Evolutionary conservation across 2,113 vertebrate genomes (phyloP), one percentile per base, ranked within the genome.

Genomic region (Typhlomys cinereus): DNA sequence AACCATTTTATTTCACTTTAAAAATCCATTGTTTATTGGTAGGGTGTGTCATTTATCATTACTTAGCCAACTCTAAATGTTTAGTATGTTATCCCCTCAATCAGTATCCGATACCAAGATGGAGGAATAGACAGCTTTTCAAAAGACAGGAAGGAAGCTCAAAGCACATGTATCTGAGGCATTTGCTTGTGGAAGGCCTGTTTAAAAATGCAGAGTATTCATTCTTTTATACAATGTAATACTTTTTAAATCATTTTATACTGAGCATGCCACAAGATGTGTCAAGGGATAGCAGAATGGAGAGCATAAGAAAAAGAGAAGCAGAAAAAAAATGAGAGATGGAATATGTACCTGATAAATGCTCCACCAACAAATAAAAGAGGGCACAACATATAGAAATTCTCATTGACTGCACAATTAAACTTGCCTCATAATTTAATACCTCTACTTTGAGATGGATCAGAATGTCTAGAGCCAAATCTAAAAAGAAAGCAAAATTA

Each of bases 81-180:
- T 95, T 91, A 84, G 59, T 84, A 3, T 50, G 4, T 82, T 94
- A 93, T 1, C 17, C 82, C 64, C 82, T 92, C 52, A 81, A 85
- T 93, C n/a, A 69, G 80, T 44, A 64, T 54, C 69, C 88, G 39
- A 12, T 96, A 14, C 6, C 75, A 93, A 82, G 0, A 88, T 39
- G 83, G 52, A 92, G 18, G 1, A 74, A 66, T 54, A 62, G 4
- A 39, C 34, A 90, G 31, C 6, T 81, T 57, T 41, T 66, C 17
- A 54, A 64, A 9, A 79, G 6, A 71, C 57, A 54, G 5, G 85
- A 85, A 29, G 31, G 39, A 83, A 66, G 9, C 31, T 23, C 78
- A 18, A 0, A 78, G 34, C 88, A 78, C 78, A 13, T 66, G 79
- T 85, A 44, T 41, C 5, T 81, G 66, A 5, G 64, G 0, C 17